A percentile compares a stretch with the other conserved stretches of the same genome.
Evolutionary conservation across 2,113 vertebrate genomes (phyloP).

Genomic region (Silurus asotus): DNA sequence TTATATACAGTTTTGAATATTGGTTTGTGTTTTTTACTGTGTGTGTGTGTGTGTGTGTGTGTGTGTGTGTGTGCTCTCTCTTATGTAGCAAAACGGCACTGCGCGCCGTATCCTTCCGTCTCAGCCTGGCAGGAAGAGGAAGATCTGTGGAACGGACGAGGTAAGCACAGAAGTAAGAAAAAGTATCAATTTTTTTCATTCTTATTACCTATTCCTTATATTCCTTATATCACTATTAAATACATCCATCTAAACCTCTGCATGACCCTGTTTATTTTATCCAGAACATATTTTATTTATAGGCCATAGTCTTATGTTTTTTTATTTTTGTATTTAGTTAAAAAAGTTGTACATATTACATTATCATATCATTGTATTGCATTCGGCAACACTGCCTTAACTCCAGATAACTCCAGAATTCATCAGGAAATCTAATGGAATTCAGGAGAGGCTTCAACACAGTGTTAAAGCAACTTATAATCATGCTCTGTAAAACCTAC

Average conservation of each 20-base stretch:
- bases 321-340: background rate
- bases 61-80: background rate
- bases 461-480: background rate
- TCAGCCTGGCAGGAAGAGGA: conserved; percentile 87
- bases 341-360: background rate
- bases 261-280: background rate
- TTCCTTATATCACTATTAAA: background rate
- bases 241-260: background rate
- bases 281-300: background rate
- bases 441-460: conserved; percentile 8
- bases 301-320: background rate
- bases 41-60: background rate
- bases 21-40: too few species aligned
- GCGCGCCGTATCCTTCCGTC: conserved; percentile 76
- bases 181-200: background rate
- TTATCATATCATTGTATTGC: background rate
- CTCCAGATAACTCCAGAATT: background rate
- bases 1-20: background rate
- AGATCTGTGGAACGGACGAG: conserved; percentile 86
- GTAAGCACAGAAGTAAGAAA: conserved; percentile 60
- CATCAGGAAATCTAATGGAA: background rate
- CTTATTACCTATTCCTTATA: background rate
- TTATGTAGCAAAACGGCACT: conserved; percentile 79
- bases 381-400: background rate
- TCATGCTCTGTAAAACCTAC: background rate